A percentile compares a stretch with the other conserved stretches of the same genome.
Evolutionary conservation across 2,888 invertebrate species (phyloP).

Genomic region (Cataglyphis rosenhaueri): DNA sequence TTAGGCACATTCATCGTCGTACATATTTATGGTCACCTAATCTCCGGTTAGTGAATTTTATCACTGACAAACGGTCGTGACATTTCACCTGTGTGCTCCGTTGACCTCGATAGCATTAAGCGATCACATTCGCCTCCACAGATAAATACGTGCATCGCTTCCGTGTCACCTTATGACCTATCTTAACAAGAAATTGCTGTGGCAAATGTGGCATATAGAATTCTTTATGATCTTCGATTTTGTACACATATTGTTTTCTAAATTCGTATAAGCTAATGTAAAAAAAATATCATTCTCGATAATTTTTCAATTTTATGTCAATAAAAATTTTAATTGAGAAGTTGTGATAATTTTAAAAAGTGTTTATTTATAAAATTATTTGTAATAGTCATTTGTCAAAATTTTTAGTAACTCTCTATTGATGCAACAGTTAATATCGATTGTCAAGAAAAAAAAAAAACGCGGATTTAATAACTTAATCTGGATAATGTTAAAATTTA

Average conservation of each 20-base stretch:
- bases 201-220: neutral
- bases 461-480: conserved; percentile 63
- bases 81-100: conserved; percentile 61
- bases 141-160: conserved; percentile 44
- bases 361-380: neutral
- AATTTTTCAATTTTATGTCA: conserved; percentile 3
- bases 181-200: conserved; percentile 31
- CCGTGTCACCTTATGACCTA: conserved; percentile 54
- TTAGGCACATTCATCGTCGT: conserved; percentile 10
- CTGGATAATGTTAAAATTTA: conserved; percentile 58
- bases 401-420: conserved; percentile 38
- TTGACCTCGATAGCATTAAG: conserved; percentile 51
- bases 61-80: conserved; percentile 43
- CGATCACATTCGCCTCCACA: conserved; percentile 37
- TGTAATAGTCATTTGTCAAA: neutral
- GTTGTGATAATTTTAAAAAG: neutral
- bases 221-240: neutral
- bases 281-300: neutral
- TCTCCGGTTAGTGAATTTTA: conserved; percentile 48
- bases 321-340: neutral
- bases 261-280: neutral
- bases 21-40: conserved; percentile 30
- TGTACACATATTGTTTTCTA: neutral
- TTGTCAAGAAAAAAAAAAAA: neutral
- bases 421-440: conserved; percentile 25